phyloP scores from a whole-genome alignment of 2,888 invertebrate genomes.

The Rhagium mordax region DNA sequence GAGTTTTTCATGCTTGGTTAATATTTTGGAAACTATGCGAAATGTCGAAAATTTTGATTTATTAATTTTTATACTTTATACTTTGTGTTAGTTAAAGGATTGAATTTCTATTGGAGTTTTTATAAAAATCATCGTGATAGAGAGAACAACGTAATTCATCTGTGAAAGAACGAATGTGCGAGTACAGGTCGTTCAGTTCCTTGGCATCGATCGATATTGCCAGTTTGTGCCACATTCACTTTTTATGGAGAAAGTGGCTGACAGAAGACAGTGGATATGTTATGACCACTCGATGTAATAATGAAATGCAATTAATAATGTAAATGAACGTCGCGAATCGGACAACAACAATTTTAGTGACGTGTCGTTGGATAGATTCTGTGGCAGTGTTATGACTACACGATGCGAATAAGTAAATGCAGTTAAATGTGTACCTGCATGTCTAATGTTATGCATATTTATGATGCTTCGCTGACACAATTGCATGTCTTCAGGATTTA shows the following conservation, averaged over 20 bases:
- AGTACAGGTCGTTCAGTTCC: background rate
- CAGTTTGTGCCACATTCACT: slow-evolving; percentile 29
- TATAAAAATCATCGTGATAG: too few species aligned
- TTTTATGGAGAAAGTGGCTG: slow-evolving; percentile 35
- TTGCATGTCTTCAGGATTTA: too few species aligned
- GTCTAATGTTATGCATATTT: background rate
- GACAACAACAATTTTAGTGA: background rate
- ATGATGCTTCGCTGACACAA: too few species aligned
- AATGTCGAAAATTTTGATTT: too few species aligned
- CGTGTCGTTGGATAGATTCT: background rate
- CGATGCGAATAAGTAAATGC: background rate
- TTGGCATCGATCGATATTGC: background rate
- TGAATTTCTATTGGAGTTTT: too few species aligned
- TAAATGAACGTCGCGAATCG: background rate
- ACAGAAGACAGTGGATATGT: slow-evolving; percentile 9
- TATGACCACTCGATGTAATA: slow-evolving; percentile 3
- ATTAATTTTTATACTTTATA: too few species aligned
- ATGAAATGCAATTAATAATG: background rate
- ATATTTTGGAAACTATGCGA: too few species aligned
- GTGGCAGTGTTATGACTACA: too few species aligned
- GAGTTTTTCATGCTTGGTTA: too few species aligned
- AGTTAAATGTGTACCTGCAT: background rate
- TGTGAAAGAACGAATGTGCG: background rate
- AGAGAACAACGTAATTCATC: background rate
- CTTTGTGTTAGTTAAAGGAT: too few species aligned